A percentile compares a stretch with the other conserved stretches of the same genome.
Evolutionary conservation across 2,113 vertebrate species (phyloP).

Genomic region (Carassius carassius): DNA sequence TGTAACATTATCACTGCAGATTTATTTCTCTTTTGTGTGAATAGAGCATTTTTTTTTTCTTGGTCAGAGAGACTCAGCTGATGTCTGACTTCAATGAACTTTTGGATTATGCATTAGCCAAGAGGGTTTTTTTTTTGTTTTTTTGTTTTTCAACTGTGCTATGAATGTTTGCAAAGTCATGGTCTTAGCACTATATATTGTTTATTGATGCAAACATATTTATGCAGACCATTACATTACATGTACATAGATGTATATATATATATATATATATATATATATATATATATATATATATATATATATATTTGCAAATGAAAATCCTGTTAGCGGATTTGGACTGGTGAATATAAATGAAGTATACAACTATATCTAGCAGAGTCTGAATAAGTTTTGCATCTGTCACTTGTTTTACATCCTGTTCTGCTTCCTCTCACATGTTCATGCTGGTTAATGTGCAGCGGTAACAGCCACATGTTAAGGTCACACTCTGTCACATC

Average conservation of each 20-base stretch:
- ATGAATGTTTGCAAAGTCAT: not conserved
- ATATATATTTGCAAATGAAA: too few species aligned
- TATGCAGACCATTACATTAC: too few species aligned
- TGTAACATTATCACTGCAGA: too few species aligned
- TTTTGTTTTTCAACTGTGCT: not conserved
- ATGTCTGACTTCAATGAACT: not conserved
- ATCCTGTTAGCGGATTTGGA: too few species aligned
- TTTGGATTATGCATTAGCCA: not conserved
- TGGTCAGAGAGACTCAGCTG: not conserved
- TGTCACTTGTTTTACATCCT: not conserved
- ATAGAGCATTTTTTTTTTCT: not conserved
- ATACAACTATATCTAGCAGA: not conserved
- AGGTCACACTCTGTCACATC: not conserved
- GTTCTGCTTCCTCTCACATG: slow-evolving; percentile 16
- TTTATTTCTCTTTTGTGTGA: not conserved
- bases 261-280: too few species aligned
- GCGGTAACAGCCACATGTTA: not conserved
- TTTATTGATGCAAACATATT: not conserved
- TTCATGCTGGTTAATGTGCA: not conserved
- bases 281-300: too few species aligned
- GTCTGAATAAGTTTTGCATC: not conserved
- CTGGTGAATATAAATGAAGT: too few species aligned
- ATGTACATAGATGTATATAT: too few species aligned
- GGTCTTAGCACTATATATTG: not conserved
- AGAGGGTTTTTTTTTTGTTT: not conserved